Conservation (phyloP, 2,888 invertebrate species). For the Homarus gammarus region DNA sequence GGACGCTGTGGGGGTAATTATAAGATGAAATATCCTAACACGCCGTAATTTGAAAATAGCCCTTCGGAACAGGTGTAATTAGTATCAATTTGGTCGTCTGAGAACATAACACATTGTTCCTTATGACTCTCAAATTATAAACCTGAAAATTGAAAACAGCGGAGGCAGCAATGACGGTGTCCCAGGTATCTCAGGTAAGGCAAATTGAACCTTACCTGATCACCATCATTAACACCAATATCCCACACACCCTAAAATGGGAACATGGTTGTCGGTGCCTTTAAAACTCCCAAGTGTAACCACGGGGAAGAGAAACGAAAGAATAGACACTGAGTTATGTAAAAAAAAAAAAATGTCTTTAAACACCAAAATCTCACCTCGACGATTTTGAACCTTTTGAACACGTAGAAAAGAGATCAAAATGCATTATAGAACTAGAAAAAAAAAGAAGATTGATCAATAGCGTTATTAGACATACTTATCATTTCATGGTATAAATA, state of each 20-base stretch:
- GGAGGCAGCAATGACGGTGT: background rate
- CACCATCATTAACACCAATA: conserved; percentile 14
- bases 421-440: background rate
- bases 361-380: background rate
- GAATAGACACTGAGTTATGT: background rate
- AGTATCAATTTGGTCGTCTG: conserved; percentile 28
- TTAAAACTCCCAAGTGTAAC: conserved; percentile 6
- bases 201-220: conserved; percentile 32
- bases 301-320: background rate
- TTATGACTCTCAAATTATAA: conserved; percentile 6
- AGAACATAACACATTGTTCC: conserved; percentile 19
- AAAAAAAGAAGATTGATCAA: too few relatives aligned
- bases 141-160: conserved; percentile 23
- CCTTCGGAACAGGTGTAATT: conserved; percentile 44
- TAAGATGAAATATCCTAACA: conserved; percentile 36
- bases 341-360: background rate
- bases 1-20: conserved; percentile 40
- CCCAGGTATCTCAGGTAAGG: conserved; percentile 7
- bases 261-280: conserved; percentile 2
- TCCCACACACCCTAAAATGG: background rate
- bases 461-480: background rate
- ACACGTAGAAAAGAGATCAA: background rate
- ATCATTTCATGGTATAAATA: background rate
- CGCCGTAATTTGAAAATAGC: conserved; percentile 48
- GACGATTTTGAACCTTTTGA: background rate